phyloP scores from a whole-genome alignment of 1,140 invertebrate species.

The Megalonaias nervosa region DNA sequence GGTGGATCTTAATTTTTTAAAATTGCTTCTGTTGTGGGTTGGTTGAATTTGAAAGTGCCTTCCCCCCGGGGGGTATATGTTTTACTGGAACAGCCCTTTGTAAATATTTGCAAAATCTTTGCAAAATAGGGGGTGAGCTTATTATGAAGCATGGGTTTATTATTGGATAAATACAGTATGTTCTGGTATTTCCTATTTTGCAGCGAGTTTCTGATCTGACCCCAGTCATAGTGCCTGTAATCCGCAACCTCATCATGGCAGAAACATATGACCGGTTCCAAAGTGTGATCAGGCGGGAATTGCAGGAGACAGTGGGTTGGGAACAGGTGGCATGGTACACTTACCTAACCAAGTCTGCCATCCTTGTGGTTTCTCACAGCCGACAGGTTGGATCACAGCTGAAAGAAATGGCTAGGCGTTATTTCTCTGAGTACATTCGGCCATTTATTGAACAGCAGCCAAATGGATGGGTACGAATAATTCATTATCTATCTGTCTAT shows the following conservation, averaged over 20 bases:
- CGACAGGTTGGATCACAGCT: not conserved
- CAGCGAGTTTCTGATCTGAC: not conserved
- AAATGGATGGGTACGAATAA: slow-evolving; percentile 24
- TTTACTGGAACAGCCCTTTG: too few species aligned
- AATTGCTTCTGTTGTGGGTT: too few species aligned
- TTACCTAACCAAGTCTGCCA: slow-evolving; percentile 21
- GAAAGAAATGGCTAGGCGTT: slow-evolving; percentile 8
- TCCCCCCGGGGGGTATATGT: too few species aligned
- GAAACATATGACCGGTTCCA: slow-evolving; percentile 9
- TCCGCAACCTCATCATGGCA: slow-evolving; percentile 5
- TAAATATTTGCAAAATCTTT: too few species aligned
- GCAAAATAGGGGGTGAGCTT: too few species aligned
- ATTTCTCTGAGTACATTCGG: slow-evolving; percentile 13
- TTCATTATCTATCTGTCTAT: too few species aligned
- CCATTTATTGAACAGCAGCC: slow-evolving; percentile 22
- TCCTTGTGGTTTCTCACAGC: slow-evolving; percentile 6
- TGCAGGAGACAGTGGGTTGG: slow-evolving; percentile 24
- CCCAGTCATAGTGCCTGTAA: slow-evolving; percentile 3
- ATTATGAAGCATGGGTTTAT: too few species aligned
- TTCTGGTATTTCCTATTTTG: too few species aligned
- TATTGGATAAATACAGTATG: too few species aligned
- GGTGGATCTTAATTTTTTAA: too few species aligned
- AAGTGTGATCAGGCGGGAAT: slow-evolving; percentile 11
- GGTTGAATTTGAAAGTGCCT: too few species aligned
- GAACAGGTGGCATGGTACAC: slow-evolving; percentile 41